Percentiles rank a stretch among this genome's conserved stretches.
phyloP scores from a whole-genome alignment of 2,797 vertebrate species.

The Phoeniculus purpureus region DNA sequence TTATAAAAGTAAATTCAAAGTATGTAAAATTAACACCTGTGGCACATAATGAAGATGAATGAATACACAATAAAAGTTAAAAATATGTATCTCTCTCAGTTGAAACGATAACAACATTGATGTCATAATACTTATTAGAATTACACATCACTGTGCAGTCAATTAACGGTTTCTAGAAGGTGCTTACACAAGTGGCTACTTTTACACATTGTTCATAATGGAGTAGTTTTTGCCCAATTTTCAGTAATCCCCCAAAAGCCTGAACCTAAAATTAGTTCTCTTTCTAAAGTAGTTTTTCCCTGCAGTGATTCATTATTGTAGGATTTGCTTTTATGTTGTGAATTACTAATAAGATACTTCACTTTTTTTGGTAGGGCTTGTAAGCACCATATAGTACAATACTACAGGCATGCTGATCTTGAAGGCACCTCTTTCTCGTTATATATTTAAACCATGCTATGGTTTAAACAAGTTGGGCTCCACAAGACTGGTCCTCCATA shows the following conservation, averaged over 20 bases:
- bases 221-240: constrained; percentile 6
- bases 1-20: constrained; percentile 46
- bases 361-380: background rate
- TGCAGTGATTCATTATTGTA: background rate
- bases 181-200: constrained; percentile 3
- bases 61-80: background rate
- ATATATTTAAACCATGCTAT: background rate
- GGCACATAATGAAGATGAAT: constrained; percentile 12
- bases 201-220: background rate
- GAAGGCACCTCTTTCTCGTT: background rate
- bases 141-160: background rate
- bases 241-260: constrained; percentile 36
- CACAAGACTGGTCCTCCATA: constrained; percentile 26
- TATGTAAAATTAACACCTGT: constrained; percentile 56
- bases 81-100: background rate
- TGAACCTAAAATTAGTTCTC: constrained; percentile 12
- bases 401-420: background rate
- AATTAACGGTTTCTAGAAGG: constrained; percentile 19
- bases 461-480: background rate
- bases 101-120: constrained; percentile 11
- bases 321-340: background rate
- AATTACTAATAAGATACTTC: background rate
- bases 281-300: background rate
- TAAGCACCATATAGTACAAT: background rate
- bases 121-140: background rate